Conservation (phyloP, 2,888 invertebrate genomes). For the Eledona agricola region DNA sequence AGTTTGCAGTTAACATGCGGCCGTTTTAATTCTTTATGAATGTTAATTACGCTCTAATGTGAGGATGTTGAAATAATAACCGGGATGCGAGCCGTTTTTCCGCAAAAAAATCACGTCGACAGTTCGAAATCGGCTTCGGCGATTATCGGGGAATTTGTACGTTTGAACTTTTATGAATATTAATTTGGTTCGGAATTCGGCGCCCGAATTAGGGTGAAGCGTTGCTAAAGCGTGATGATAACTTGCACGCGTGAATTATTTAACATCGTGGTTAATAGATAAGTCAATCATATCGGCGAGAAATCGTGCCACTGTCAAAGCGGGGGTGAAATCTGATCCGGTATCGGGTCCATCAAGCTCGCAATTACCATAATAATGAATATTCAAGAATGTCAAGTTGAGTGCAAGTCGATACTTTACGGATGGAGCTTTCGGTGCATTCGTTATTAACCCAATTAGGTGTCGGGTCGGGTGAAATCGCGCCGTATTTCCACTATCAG, state of each 20-base stretch:
- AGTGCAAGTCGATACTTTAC: conserved; percentile 24
- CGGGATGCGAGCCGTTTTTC: too few relatives aligned
- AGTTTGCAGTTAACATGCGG: conserved; percentile 39
- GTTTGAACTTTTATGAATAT: conserved; percentile 22
- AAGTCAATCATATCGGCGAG: conserved; percentile 21
- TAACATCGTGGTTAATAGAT: conserved; percentile 20
- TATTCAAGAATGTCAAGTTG: conserved; percentile 36
- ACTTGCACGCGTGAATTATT: conserved; percentile 23
- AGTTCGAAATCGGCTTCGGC: conserved; percentile 5
- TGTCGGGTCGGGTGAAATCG: background rate
- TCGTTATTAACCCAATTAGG: conserved; percentile 30
- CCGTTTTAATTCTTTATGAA: conserved; percentile 44
- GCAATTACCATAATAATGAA: conserved; percentile 36
- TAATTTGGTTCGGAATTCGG: conserved; percentile 13
- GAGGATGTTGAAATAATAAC: conserved; percentile 7
- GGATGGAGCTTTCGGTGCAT: conserved; percentile 27
- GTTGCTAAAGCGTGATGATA: conserved; percentile 19
- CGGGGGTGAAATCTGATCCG: conserved; percentile 22
- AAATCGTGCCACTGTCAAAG: conserved; percentile 12
- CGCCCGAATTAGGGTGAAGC: conserved; percentile 11
- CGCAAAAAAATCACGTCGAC: conserved; percentile 7
- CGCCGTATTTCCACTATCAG: too few relatives aligned
- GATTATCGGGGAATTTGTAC: conserved; percentile 8
- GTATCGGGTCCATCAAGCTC: conserved; percentile 14
- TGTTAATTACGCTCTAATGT: conserved; percentile 45